A percentile compares a stretch with the other conserved stretches of the same genome.
Conservation (phyloP, 2,113 vertebrate species). For the Sylvilagus bachmani region DNA sequence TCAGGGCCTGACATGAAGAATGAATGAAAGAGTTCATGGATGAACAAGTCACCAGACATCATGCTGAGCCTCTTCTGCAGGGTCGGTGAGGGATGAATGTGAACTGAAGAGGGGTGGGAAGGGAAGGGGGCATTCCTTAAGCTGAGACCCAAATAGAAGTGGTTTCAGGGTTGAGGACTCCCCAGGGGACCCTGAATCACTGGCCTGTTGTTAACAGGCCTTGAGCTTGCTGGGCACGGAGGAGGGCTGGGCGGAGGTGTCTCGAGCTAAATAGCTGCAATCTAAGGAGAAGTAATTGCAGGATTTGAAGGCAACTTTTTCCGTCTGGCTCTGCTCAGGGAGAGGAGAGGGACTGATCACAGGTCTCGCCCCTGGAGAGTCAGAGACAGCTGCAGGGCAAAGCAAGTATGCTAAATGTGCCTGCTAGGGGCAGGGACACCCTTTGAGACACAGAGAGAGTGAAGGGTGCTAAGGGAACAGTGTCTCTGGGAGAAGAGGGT, state of each 20-base stretch:
- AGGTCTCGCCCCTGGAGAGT: neutral
- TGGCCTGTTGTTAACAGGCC: neutral
- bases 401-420: neutral
- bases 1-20: neutral
- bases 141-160: neutral
- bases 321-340: neutral
- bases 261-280: conserved; percentile 49
- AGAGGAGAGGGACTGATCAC: neutral
- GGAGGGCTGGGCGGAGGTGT: neutral
- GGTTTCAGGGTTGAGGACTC: neutral
- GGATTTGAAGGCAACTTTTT: neutral
- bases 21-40: neutral
- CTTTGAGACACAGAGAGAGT: neutral
- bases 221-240: conserved; percentile 33
- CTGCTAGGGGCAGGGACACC: neutral
- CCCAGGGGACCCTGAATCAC: neutral
- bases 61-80: neutral
- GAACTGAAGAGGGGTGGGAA: neutral
- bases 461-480: neutral
- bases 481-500: neutral
- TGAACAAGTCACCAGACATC: neutral
- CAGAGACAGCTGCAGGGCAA: neutral
- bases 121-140: neutral
- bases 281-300: conserved; percentile 16
- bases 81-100: neutral